These are phyloP conservation scores for Paracentrotus lividus DNA, from an alignment of 53 echinoderm and acorn worm genomes.

Conservation along the genomic window DNA sequence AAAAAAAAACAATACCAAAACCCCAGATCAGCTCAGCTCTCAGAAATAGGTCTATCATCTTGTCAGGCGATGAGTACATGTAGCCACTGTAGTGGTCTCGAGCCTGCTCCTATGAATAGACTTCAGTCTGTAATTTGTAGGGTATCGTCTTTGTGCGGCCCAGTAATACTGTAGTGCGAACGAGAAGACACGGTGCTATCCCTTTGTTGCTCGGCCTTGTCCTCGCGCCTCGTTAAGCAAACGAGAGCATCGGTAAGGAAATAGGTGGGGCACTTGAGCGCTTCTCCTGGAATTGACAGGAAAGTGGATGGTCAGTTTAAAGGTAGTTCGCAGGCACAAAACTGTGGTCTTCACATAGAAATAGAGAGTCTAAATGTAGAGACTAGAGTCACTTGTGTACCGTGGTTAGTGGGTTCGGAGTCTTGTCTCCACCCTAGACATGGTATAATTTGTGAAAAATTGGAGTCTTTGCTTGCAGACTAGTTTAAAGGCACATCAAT, in stretches of 20 bases:
- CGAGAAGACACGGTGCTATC: slow-evolving; percentile 22
- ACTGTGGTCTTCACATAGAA: too few relatives aligned
- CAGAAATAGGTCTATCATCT: too few relatives aligned
- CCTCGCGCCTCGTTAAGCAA: slow-evolving; percentile 34
- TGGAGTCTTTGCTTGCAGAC: neutral
- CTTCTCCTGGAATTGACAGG: neutral
- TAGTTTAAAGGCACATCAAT: neutral
- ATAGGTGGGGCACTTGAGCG: slow-evolving; percentile 39
- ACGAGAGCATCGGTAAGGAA: slow-evolving; percentile 35
- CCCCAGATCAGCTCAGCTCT: too few relatives aligned
- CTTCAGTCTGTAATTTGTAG: slow-evolving; percentile 42
- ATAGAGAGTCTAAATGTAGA: too few relatives aligned
- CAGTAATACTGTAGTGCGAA: neutral
- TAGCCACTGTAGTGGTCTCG: neutral
- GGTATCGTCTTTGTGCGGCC: slow-evolving; percentile 22
- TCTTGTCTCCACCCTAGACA: too few relatives aligned
- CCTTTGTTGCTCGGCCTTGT: slow-evolving; percentile 42
- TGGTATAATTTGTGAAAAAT: too few relatives aligned
- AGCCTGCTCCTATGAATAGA: slow-evolving; percentile 19
- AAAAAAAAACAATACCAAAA: too few relatives aligned
- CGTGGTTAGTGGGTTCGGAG: too few relatives aligned
- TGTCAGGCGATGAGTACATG: too few relatives aligned
- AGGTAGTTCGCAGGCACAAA: too few relatives aligned
- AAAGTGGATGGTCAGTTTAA: neutral
- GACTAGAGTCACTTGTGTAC: too few relatives aligned